Conservation (phyloP, 1,140 invertebrate genomes). For the Propsilocerus akamusi region DNA sequence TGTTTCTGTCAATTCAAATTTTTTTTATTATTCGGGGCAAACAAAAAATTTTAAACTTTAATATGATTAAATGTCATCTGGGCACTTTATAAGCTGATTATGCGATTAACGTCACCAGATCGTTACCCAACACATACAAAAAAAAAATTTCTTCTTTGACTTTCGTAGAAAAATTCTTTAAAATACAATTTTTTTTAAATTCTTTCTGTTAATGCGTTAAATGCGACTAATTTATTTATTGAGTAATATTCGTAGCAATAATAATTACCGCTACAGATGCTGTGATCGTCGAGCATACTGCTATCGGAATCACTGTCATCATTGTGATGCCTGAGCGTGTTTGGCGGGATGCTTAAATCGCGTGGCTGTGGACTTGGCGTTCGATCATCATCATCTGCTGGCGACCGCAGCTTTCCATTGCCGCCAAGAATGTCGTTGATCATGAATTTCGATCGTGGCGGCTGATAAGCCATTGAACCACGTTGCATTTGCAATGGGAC, state of each 20-base stretch:
- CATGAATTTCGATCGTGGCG: conserved; percentile 54
- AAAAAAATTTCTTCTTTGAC: no score
- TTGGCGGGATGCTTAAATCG: conserved; percentile 20
- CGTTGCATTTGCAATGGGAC: conserved; percentile 23
- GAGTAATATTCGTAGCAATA: no score
- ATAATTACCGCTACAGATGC: neutral
- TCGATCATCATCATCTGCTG: conserved; percentile 10
- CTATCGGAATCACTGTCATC: neutral
- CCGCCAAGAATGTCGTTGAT: conserved; percentile 57
- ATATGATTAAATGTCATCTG: conserved; percentile 3
- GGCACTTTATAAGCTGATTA: conserved; percentile 2
- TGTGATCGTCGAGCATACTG: neutral
- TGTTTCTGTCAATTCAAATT: neutral
- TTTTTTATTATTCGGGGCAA: neutral
- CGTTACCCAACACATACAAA: neutral
- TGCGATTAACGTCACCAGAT: conserved; percentile 1
- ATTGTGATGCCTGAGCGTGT: conserved; percentile 3
- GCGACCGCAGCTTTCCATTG: conserved; percentile 19
- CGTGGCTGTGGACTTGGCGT: conserved; percentile 23
- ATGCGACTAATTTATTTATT: no score
- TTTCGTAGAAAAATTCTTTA: no score
- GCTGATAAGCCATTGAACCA: conserved; percentile 26
- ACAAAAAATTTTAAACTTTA: neutral
- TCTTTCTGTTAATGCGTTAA: no score
- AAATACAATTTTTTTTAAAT: no score